Evolutionary conservation across 2,888 invertebrate species (phyloP).

Genomic region (Callimorpha dominula): DNA sequence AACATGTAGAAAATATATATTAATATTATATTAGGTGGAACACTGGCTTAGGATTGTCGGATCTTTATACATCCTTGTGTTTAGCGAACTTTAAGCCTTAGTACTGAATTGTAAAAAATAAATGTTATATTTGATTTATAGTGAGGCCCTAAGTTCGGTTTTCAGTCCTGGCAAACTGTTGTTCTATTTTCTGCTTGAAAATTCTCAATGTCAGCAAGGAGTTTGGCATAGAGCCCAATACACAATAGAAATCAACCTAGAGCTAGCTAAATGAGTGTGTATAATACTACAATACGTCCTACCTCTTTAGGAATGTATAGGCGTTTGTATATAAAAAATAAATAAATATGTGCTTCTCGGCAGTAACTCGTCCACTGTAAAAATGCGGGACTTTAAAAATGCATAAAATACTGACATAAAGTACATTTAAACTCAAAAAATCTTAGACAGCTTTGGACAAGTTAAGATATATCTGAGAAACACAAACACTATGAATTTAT

Average conservation of each 20-base stretch:
- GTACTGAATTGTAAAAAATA: neutral
- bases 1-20: constrained; percentile 18
- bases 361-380: too few relatives aligned
- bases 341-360: too few relatives aligned
- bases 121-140: neutral
- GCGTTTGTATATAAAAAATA: too few relatives aligned
- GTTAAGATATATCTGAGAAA: too few relatives aligned
- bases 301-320: too few relatives aligned
- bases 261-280: neutral
- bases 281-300: neutral
- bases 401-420: too few relatives aligned
- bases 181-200: neutral
- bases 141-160: neutral
- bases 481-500: too few relatives aligned
- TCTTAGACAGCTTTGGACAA: too few relatives aligned
- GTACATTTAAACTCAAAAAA: too few relatives aligned
- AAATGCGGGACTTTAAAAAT: too few relatives aligned
- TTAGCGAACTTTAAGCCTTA: neutral
- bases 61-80: constrained; percentile 1
- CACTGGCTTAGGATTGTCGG: constrained; percentile 13
- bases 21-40: too few relatives aligned
- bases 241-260: neutral
- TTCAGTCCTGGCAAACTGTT: neutral
- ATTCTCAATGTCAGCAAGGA: neutral
- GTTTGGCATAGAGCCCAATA: neutral